Percentiles rank a stretch among this genome's conserved stretches.
Conservation (phyloP, 1,140 invertebrate genomes). For the Eupeodes corollae region DNA sequence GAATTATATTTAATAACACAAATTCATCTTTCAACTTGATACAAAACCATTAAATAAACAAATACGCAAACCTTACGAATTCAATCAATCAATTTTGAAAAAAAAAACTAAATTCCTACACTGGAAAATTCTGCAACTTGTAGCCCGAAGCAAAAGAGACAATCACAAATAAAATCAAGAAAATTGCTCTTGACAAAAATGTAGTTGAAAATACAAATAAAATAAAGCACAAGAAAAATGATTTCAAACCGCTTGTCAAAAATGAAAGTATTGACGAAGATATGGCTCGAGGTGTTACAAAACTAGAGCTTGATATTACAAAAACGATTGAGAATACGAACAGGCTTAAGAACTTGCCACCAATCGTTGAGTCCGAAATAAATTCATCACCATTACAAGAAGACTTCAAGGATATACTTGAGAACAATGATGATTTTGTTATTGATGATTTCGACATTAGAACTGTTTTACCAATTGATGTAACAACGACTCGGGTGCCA, state of each 20-base stretch:
- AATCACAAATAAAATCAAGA: background rate
- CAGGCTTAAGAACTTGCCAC: constrained; percentile 27
- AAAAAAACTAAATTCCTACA: background rate
- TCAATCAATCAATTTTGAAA: background rate
- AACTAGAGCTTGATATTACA: constrained; percentile 31
- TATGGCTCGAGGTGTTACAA: constrained; percentile 29
- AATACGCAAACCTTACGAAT: background rate
- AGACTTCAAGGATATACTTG: background rate
- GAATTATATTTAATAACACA: no score
- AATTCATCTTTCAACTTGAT: background rate
- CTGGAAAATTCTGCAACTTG: background rate
- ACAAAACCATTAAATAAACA: background rate
- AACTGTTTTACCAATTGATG: constrained; percentile 12
- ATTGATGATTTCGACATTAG: constrained; percentile 7
- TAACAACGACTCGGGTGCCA: constrained; percentile 9
- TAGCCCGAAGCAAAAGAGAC: background rate
- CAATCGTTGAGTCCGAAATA: constrained; percentile 8
- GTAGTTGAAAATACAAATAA: background rate
- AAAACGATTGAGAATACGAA: constrained; percentile 36
- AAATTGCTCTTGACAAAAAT: background rate
- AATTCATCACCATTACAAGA: background rate
- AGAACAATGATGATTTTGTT: constrained; percentile 14
- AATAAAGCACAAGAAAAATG: constrained; percentile 1
- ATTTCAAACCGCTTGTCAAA: background rate
- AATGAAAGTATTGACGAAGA: constrained; percentile 20